Base-by-base conservation (phyloP, 2,888 invertebrate genomes). In the Leptopilina drosophilae region DNA sequence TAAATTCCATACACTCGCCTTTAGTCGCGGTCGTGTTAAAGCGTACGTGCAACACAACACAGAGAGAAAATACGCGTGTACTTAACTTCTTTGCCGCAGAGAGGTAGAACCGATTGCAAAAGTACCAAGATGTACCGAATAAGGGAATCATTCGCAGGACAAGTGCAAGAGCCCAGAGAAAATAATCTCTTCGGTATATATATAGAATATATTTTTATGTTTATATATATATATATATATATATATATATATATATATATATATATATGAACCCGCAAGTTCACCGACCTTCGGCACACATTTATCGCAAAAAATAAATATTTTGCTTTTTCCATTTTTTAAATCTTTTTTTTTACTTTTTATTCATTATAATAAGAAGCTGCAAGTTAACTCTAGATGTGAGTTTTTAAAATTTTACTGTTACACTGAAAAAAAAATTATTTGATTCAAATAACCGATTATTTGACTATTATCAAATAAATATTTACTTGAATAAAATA, bases 131-230 rank as follows among this genome's bases (percentile, higher is more conserved):
- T 87, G 81, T 82, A 84, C 89, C 88, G 87, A 89, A 90, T 90
- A 90, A 89, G 89, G 90, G 86, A 90, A 89, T 90, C 88, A 85
- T 80, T 82, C 84, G 84, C 83, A 87, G 87, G 90, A 90, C 89
- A 90, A 89, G 89, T 89, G 90, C 85, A 82, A 33, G 87, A 87
- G 85, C 7, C 87, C 83, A 85, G 79, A 84, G 84, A 87, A 90
- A 89, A 88, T 90, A 33, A 89, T 88, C 89, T 84, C 73, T 83
- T 42, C 8, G 42, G 42, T 8, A 1, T 42, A 33, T 33, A 33
- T 33, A 33, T 33, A 33, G 33, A 33, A 33, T 33, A 33, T 33
- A 33, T 33, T 33, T 33, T 33, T 33, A 33, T 33, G 2, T 33
- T 4, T 33, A 33, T 33, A 4, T 33, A 33, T 42, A 8, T 42